Evolutionary conservation across 2,797 vertebrate genomes (phyloP).

Genomic region (Tinamus major): DNA sequence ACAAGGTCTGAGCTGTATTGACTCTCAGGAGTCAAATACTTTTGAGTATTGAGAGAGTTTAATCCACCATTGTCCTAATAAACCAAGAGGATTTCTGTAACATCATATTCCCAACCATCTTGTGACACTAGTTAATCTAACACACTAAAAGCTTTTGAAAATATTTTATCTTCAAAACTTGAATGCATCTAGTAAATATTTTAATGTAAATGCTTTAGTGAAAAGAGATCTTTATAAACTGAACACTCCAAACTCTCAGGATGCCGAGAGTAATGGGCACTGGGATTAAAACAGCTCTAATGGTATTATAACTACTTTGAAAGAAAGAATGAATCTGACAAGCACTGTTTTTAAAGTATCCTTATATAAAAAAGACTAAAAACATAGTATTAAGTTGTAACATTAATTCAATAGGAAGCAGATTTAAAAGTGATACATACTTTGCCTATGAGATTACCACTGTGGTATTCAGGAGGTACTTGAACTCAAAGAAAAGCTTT

Average conservation of each 20-base stretch:
- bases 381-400: not conserved
- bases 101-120: not conserved
- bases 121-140: not conserved
- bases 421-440: slow-evolving; percentile 79
- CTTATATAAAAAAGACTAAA: not conserved
- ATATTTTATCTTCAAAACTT: not conserved
- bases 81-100: not conserved
- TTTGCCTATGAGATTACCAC: slow-evolving; percentile 84
- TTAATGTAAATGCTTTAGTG: not conserved
- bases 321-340: not conserved
- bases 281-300: not conserved
- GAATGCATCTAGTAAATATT: not conserved
- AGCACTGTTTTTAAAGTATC: not conserved
- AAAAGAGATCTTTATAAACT: not conserved
- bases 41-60: not conserved
- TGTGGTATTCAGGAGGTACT: slow-evolving; percentile 87
- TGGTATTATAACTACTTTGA: not conserved
- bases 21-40: not conserved
- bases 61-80: not conserved
- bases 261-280: not conserved
- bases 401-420: slow-evolving; percentile 25
- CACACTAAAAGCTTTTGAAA: not conserved
- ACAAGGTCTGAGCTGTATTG: not conserved
- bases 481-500: slow-evolving; percentile 86
- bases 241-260: not conserved